Percentiles rank a stretch among this genome's conserved stretches.
phyloP scores from a whole-genome alignment of 1,140 invertebrate genomes.

The Dendroctonus valens region DNA sequence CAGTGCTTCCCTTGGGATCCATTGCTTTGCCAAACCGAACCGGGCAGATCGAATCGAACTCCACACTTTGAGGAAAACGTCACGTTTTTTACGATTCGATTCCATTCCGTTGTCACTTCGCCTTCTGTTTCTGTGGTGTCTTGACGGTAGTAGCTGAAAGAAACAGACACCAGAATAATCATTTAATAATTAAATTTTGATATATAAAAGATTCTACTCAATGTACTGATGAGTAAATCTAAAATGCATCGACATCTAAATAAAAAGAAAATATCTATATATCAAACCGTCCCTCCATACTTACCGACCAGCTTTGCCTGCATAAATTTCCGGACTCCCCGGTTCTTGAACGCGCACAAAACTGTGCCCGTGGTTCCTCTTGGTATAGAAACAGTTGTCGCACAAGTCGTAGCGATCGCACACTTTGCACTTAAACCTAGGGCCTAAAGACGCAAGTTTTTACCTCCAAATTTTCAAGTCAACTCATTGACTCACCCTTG shows the following conservation, averaged over 20 bases:
- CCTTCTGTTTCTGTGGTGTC: constrained; percentile 53
- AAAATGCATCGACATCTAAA: no score
- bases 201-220: no score
- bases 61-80: constrained; percentile 74
- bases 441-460: constrained; percentile 32
- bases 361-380: constrained; percentile 66
- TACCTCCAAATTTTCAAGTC: background rate
- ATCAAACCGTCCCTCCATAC: no score
- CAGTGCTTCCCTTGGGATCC: constrained; percentile 83
- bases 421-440: constrained; percentile 70
- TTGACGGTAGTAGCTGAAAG: constrained; percentile 55
- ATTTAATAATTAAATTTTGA: background rate
- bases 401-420: constrained; percentile 75
- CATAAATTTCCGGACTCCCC: constrained; percentile 62
- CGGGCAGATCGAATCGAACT: constrained; percentile 62
- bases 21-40: constrained; percentile 76
- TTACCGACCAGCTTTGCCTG: constrained; percentile 63
- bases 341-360: constrained; percentile 73
- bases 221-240: no score
- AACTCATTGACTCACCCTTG: constrained; percentile 47
- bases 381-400: constrained; percentile 74
- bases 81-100: constrained; percentile 70
- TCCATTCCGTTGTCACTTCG: constrained; percentile 46
- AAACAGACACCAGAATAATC: background rate
- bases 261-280: no score